Evolutionary conservation across 2,113 vertebrate genomes (phyloP), one percentile per base, ranked within the genome.

Genomic region (Hypanus sabinus): DNA sequence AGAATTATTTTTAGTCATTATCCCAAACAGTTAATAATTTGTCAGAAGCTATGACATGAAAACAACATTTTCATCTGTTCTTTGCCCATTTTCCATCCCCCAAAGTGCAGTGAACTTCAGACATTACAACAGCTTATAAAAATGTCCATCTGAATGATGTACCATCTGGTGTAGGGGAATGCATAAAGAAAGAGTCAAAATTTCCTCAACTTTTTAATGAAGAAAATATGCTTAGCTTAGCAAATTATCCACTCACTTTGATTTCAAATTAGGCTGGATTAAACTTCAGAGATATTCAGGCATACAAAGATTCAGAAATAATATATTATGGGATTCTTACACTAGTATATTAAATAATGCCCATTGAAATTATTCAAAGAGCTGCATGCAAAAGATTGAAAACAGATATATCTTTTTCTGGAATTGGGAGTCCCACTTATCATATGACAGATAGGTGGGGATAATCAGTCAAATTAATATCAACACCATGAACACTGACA

Each of bases 61-160:
- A 90, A 65, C 36, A 73, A 71, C 36, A 1, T 11, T 71, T 93
- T 14, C 7, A 68, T 27, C 90, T 73, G 65, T 22, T 46, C n/a
- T 22, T 62, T 93, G 65, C 22, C 90, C 65, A 73, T 38, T 73
- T 73, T 70, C 68, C 68, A 73, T 71, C 33, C 68, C 36, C 90
- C 68, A 46, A 93, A 46, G 22, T 24, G 68, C 24, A 24, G 68
- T 93, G 68, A 71, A 93, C 85, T 22, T 65, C 85, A 90, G 85
- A 90, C 85, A 20, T 90, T 90, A 90, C 85, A 6, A 30, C 85
- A 68, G 85, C 60, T n/a, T 90, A 16, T 90, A 90, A 90, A 90
- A 90, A 90, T 90, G 60, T 65, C 65, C 85, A 90, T 30, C 85
- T 90, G 85, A 93, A 68, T 93, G 46, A 71, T 46, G n/a, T 93